Conservation (phyloP, 2,113 vertebrate genomes). For the Siniperca chuatsi region DNA sequence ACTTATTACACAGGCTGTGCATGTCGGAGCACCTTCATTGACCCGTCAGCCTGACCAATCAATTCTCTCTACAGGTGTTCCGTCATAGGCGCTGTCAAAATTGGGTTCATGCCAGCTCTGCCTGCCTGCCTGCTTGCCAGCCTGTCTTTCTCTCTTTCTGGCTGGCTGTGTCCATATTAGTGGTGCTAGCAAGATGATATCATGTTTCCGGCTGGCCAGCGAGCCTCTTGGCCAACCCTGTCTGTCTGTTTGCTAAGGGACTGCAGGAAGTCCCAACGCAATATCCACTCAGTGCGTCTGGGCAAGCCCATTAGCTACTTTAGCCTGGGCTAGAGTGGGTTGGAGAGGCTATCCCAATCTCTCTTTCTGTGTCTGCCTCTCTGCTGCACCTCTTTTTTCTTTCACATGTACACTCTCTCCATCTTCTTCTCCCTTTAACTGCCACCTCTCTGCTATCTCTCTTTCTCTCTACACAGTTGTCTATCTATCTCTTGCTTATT, state of each 20-base stretch:
- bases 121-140: neutral
- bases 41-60: conserved; percentile 26
- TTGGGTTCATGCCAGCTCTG: conserved; percentile 1
- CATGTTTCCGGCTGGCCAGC: conserved; percentile 74
- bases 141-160: conserved; percentile 17
- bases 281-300: conserved; percentile 82
- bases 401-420: conserved; percentile 29
- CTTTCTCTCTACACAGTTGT: conserved; percentile 48
- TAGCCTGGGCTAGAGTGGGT: conserved; percentile 65
- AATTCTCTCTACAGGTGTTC: conserved; percentile 36
- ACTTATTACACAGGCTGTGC: conserved; percentile 4
- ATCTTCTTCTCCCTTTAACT: conserved; percentile 55
- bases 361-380: conserved; percentile 48
- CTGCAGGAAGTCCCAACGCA: conserved; percentile 81
- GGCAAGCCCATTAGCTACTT: conserved; percentile 83
- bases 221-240: conserved; percentile 70
- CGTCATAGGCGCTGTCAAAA: conserved; percentile 28
- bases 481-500: conserved; percentile 50
- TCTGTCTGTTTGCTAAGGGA: conserved; percentile 81
- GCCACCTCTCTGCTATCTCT: conserved; percentile 24
- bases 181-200: conserved; percentile 71
- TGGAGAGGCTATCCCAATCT: conserved; percentile 71
- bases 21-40: conserved; percentile 14
- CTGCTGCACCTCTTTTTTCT: conserved; percentile 40
- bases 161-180: conserved; percentile 50